Evolutionary conservation across 2,888 invertebrate species (phyloP).

Genomic region (Xylota sylvarum): DNA sequence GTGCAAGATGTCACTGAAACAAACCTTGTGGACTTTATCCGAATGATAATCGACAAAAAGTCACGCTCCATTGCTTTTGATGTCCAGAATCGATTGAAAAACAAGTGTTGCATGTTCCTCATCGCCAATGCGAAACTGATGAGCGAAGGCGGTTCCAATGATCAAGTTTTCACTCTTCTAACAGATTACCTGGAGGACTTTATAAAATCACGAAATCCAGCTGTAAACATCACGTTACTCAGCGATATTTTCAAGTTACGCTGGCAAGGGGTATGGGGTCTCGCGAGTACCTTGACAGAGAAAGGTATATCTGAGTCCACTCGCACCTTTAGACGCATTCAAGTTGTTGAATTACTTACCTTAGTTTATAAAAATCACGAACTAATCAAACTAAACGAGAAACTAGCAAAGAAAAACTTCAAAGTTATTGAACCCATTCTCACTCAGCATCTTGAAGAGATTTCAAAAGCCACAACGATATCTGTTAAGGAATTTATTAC

Average conservation of each 20-base stretch:
- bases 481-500: conserved; percentile 80
- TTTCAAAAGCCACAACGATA: conserved; percentile 63
- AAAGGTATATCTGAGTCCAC: conserved; percentile 87
- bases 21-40: conserved; percentile 79
- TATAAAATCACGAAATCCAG: conserved; percentile 81
- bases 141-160: conserved; percentile 39
- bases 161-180: conserved; percentile 78
- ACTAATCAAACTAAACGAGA: conserved; percentile 78
- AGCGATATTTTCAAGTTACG: conserved; percentile 88
- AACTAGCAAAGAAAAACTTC: conserved; percentile 76
- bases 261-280: conserved; percentile 88
- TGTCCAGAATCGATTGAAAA: conserved; percentile 79
- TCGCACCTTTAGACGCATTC: conserved; percentile 88
- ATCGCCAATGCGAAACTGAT: conserved; percentile 78
- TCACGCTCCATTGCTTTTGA: conserved; percentile 78
- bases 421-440: conserved; percentile 79
- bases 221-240: conserved; percentile 88
- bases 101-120: conserved; percentile 80
- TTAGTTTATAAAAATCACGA: conserved; percentile 87
- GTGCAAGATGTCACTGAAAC: conserved; percentile 78
- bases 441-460: conserved; percentile 69
- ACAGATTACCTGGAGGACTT: conserved; percentile 80
- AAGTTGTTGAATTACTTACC: conserved; percentile 88
- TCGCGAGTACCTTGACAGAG: conserved; percentile 87
- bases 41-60: conserved; percentile 80